Evolutionary conservation across 2,888 invertebrate genomes (phyloP), one percentile per base, ranked within the genome.

Genomic region (Sinelater perroti): DNA sequence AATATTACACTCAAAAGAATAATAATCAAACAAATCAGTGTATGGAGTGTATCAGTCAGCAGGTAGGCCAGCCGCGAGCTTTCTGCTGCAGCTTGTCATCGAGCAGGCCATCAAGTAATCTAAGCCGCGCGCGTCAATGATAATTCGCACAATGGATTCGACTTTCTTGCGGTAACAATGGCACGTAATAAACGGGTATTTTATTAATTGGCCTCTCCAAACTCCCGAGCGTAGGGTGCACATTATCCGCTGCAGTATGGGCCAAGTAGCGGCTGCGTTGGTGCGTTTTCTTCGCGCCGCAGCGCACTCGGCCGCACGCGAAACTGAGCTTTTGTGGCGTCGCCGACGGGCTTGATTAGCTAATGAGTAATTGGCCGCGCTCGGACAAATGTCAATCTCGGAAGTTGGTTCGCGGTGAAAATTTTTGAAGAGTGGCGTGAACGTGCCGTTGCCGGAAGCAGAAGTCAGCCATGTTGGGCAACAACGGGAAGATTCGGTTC

Each of bases 121-220:
- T 26, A 42, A 18, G 16, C n/a, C 28, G 28, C 8, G 28, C 7
- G 24, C 44, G 44, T 44, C 44, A 44, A 44, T 44, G 44, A 10
- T 52, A 42, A 40, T 52, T 52, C 38, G 21, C 40, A 31, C 42
- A 52, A 52, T 52, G 24, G 44, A 42, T 52, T 13, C 30, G 52
- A 42, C 52, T 55, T 47, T 38, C 47, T 21, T 55, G 42, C 38
- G 26, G 33, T 33, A 42, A 58, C 53, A 58, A 57, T 51, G 30
- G 51, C 58, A 52, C 55, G 53, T 63, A 63, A 63, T 61, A 51
- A 56, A 56, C 56, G 55, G 33, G 46, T 60, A 63, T 62, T 66
- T 66, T 64, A 61, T 64, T 66, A 66, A 66, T 66, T 66, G 62
- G 54, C 61, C 59, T 55, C 55, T 56, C 53, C 51, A 54, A 51